Base-by-base conservation (phyloP, 2,888 invertebrate genomes). In the Archaeoteleia sp. region DNA sequence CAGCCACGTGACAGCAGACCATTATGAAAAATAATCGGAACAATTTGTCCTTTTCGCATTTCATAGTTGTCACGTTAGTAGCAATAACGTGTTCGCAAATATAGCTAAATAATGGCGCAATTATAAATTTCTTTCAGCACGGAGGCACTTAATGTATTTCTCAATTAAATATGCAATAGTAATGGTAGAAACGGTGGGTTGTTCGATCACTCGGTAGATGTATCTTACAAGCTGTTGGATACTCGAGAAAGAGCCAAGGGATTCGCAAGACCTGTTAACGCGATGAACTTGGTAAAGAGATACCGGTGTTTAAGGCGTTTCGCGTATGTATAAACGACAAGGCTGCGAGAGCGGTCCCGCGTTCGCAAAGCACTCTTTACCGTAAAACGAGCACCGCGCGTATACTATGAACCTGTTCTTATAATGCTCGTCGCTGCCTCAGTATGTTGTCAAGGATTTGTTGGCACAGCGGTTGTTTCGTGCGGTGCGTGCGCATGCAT, bases 401-500 rank as follows among this genome's bases (percentile, higher is more conserved):
- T 10, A 10, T 10, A 6, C 12, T 10, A 34, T 34, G 34, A 35
- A 35, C 15, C 35, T 35, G 35, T 35, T 35, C 17, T 30, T 30
- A 30, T 2, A 20, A 30, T 30, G 30, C 30, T 35, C 35, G 6
- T 35, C 34, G 10, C 12, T 10, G 15, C 35, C 20, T n/a, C n/a
- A n/a, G n/a, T n/a, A n/a, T n/a, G 15, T 14, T 4, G 1, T 17
- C 8, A 15, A 17, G 35, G 35, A 15, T 35, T 35, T 17, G 35
- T 35, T 35, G 35, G 35, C 35, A 8, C 15, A 13, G 35, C 17
- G 14, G 35, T 5, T n/a, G n/a, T 34, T 35, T 14, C 35, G 14
- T 17, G 35, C 13, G 14, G 14, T 35, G 35, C 35, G 35, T 35
- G 35, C 9, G 13, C 35, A 35, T 15, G 35, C 35, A 35, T 15